phyloP scores from a whole-genome alignment of 2,113 vertebrate species.

The Larimichthys polyactis region DNA sequence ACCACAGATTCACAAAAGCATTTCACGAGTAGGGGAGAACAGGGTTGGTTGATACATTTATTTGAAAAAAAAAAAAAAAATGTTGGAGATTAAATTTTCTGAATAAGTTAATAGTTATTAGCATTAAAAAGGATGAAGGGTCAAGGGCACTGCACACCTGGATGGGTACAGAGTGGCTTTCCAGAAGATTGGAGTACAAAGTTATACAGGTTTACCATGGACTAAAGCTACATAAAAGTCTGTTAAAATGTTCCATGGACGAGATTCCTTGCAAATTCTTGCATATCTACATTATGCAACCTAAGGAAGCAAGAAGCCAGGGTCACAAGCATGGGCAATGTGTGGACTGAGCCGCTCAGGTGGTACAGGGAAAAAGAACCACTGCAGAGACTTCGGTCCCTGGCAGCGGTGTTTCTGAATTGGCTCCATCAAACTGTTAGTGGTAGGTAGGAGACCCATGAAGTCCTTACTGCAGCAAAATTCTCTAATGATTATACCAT shows the following conservation, averaged over 20 bases:
- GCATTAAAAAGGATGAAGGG: too few species aligned
- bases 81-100: background rate
- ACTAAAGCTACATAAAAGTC: background rate
- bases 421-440: conserved; percentile 19
- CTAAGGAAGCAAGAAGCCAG: conserved; percentile 19
- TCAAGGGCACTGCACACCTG: background rate
- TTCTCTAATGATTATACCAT: conserved; percentile 20
- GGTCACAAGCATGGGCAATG: background rate
- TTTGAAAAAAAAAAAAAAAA: too few species aligned
- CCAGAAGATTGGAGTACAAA: background rate
- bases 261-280: conserved; percentile 28
- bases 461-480: conserved; percentile 28
- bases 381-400: background rate
- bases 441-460: conserved; percentile 16
- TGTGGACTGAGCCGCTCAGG: background rate
- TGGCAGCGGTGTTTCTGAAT: background rate
- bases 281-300: conserved; percentile 38
- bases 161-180: background rate
- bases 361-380: background rate
- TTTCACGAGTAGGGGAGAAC: background rate
- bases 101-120: too few species aligned
- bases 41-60: too few species aligned
- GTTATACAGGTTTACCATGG: background rate
- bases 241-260: background rate
- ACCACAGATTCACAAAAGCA: background rate